Evolutionary conservation across 2,113 vertebrate genomes (phyloP), one percentile per base, ranked within the genome.

Genomic region (Rissa tridactyla): DNA sequence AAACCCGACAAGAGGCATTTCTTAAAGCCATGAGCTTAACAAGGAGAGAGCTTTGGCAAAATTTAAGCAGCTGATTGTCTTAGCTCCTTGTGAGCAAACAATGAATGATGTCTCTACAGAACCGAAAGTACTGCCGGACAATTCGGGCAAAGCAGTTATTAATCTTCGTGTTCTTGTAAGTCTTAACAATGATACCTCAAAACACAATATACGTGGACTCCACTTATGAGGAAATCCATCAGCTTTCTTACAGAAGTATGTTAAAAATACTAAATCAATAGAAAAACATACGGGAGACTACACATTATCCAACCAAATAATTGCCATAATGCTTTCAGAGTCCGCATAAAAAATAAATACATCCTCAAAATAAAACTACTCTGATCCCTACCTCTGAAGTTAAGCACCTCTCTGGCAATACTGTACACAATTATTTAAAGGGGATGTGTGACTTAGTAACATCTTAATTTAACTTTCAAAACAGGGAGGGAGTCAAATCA

Each of bases 401-500:
- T 6, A 34, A 61, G 34, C n/a, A 34, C 2, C 26, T 92, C 36
- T 49, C 8, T 55, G 34, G 34, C 34, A 65, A 79, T 8, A 17
- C 34, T 11, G n/a, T 1, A 60, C 9, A 57, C 26, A 52, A 18
- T 6, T 23, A 38, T 10, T 65, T 21, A 49, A 55, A 57, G 54
- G 16, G 79, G 32, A 40, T 7, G 3, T 13, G 13, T 34, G 32
- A 27, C 46, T 81, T 13, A 16, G 6, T 29, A 66, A 72, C 32
- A 84, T 20, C 32, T 55, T 16, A 40, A 23, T 55, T 72, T 25
- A 66, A 73, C 18, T 62, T 84, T 61, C 66, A 52, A 15, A 44
- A 17, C 14, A 57, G 47, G 18, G 17, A 71, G 32, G 40, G 30
- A 10, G 11, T 32, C 57, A 75, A n/a, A 97, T 98, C 88, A 99